Conservation (phyloP, 2,888 invertebrate genomes). For the Dryocosmus kuriphilus region DNA sequence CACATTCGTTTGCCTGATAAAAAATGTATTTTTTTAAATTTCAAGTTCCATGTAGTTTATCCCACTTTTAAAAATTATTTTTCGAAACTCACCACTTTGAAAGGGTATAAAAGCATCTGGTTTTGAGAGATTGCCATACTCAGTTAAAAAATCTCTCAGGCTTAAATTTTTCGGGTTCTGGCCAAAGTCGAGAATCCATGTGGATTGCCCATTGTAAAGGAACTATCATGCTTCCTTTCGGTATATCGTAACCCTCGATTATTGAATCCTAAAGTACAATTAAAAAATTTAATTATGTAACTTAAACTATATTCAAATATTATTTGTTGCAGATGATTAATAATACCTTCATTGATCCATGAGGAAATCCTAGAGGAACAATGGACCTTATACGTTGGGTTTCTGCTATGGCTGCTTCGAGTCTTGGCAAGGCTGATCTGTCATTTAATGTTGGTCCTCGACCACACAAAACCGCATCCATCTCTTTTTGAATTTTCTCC, state of each 20-base stretch:
- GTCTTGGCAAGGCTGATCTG: constrained; percentile 79
- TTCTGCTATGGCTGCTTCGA: constrained; percentile 89
- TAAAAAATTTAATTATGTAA: constrained; percentile 23
- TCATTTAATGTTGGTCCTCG: constrained; percentile 80
- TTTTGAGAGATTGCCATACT: constrained; percentile 82
- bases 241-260: constrained; percentile 83
- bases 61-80: constrained; percentile 21
- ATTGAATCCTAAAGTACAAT: constrained; percentile 78
- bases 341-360: constrained; percentile 82
- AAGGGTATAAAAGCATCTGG: constrained; percentile 89
- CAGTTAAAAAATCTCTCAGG: constrained; percentile 85
- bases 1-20: constrained; percentile 89
- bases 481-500: constrained; percentile 81
- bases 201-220: constrained; percentile 90
- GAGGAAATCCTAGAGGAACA: constrained; percentile 91
- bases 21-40: too few relatives aligned
- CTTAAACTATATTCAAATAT: too few relatives aligned
- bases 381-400: constrained; percentile 88
- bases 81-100: constrained; percentile 83
- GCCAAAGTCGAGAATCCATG: constrained; percentile 84
- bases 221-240: constrained; percentile 86
- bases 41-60: too few relatives aligned
- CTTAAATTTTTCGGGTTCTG: constrained; percentile 83
- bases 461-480: constrained; percentile 70
- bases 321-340: not conserved